These are phyloP conservation scores for Phylloscopus whistleri DNA, from an alignment of 2,113 vertebrate species.

Conservation along the genomic window DNA sequence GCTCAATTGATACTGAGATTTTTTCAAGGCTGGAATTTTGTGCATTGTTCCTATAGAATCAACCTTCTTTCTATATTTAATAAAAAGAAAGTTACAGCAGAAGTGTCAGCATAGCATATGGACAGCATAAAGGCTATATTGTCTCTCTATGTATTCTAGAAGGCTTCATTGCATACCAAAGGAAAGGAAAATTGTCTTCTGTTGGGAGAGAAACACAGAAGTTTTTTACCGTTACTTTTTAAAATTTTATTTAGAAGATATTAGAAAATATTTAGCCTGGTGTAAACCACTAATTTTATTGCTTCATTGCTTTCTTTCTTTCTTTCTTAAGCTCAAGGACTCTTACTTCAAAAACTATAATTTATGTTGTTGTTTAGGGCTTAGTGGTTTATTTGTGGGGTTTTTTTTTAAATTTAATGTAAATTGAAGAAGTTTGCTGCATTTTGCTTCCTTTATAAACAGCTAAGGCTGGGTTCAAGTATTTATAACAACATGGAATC, in stretches of 20 bases:
- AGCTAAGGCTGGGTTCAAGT: background rate
- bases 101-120: background rate
- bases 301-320: background rate
- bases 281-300: background rate
- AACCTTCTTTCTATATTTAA: background rate
- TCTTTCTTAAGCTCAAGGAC: background rate
- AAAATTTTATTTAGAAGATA: background rate
- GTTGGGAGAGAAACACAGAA: background rate
- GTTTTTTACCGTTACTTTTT: background rate
- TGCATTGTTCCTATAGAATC: background rate
- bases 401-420: background rate
- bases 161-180: background rate
- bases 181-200: background rate
- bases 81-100: background rate
- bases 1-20: background rate
- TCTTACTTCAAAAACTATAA: background rate
- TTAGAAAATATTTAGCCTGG: background rate
- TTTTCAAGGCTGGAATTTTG: background rate
- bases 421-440: background rate
- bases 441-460: background rate
- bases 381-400: rapidly evolving
- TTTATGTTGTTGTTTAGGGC: rapidly evolving
- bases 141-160: background rate
- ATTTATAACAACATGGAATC: background rate
- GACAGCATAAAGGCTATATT: background rate